These are phyloP conservation scores for Hemithea aestivaria DNA, from an alignment of 2,888 invertebrate species.

Conservation along the genomic window DNA sequence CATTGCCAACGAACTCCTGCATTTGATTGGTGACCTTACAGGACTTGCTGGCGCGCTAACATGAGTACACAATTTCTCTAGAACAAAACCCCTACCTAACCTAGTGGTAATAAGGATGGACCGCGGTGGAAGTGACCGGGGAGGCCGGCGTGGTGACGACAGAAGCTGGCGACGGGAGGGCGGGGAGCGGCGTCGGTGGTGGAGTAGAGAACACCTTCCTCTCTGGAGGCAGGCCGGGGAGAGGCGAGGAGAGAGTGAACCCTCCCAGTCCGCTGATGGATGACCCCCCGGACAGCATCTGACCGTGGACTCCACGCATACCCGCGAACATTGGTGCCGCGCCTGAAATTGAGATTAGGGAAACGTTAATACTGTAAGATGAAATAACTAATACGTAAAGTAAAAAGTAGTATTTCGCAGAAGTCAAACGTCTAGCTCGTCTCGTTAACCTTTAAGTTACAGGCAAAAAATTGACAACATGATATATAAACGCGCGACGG, in stretches of 20 bases:
- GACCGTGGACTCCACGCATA: slow-evolving; percentile 65
- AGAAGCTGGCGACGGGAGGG: slow-evolving; percentile 63
- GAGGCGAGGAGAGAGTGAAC: slow-evolving; percentile 61
- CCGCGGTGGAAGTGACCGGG: slow-evolving; percentile 56
- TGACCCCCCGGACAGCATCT: slow-evolving; percentile 61
- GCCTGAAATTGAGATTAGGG: slow-evolving; percentile 35
- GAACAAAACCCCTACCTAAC: too few species aligned
- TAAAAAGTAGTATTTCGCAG: too few species aligned
- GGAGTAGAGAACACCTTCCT: slow-evolving; percentile 78
- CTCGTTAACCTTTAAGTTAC: too few species aligned
- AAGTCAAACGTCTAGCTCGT: too few species aligned
- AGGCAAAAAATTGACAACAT: too few species aligned
- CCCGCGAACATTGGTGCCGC: slow-evolving; percentile 63
- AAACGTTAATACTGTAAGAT: too few species aligned
- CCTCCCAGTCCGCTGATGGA: slow-evolving; percentile 55
- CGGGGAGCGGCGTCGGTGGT: slow-evolving; percentile 76
- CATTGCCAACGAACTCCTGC: too few species aligned
- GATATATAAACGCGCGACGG: too few species aligned
- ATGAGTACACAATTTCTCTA: too few species aligned
- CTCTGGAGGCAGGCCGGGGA: slow-evolving; percentile 71
- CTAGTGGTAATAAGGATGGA: slow-evolving; percentile 57
- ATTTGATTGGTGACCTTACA: too few species aligned
- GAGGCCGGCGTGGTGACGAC: slow-evolving; percentile 62
- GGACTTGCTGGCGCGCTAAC: too few species aligned
- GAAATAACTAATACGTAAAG: too few species aligned